Evolutionary conservation across 2,888 invertebrate species (phyloP).

Genomic region (Bruchidius siliquastri): DNA sequence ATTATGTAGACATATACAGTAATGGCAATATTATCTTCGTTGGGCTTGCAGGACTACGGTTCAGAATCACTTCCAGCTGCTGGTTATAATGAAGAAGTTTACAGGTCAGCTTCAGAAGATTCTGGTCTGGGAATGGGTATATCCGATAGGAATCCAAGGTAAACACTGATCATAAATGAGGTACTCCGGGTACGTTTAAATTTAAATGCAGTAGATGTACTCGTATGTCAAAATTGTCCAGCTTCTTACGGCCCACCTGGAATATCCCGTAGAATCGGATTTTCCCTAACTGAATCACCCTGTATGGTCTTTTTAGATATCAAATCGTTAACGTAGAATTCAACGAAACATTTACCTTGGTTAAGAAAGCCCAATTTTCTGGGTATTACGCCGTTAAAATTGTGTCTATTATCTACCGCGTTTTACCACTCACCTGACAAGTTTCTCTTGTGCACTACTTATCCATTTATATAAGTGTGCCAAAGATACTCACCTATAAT

Average conservation of each 20-base stretch:
- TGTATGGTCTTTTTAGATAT: neutral
- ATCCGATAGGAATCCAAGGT: conserved; percentile 69
- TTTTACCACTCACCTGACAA: neutral
- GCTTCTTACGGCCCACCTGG: no score
- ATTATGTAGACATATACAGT: neutral
- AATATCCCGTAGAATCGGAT: no score
- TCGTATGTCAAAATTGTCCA: no score
- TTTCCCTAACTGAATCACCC: neutral
- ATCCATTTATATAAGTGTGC: neutral
- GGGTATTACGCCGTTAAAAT: neutral
- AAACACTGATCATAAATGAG: conserved; percentile 6
- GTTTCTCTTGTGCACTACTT: neutral
- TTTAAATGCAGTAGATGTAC: no score
- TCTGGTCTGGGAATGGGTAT: conserved; percentile 87
- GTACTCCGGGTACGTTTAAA: neutral
- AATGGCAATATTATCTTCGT: conserved; percentile 4
- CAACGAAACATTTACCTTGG: neutral
- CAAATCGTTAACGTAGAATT: neutral
- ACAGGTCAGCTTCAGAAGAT: conserved; percentile 86
- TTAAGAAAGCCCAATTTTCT: neutral
- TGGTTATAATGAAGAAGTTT: conserved; percentile 56
- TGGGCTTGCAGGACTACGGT: conserved; percentile 51
- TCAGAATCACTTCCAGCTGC: conserved; percentile 47
- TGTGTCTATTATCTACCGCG: neutral
- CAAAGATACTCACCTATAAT: neutral